phyloP scores from a whole-genome alignment of 2,113 vertebrate species.

The Todiramphus saurophagus region DNA sequence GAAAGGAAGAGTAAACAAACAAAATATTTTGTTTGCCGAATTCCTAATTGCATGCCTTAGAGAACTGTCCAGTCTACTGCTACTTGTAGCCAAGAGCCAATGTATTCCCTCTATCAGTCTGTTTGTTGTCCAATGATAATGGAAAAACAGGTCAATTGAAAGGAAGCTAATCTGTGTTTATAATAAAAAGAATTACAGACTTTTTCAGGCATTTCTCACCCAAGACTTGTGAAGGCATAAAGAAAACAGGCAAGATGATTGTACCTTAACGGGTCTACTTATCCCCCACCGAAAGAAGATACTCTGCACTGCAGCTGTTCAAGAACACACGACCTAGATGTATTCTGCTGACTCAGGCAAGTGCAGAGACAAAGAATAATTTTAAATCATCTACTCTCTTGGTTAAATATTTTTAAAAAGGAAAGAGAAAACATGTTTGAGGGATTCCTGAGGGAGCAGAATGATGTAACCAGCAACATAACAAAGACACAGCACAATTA shows the following conservation, averaged over 20 bases:
- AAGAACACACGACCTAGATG: neutral
- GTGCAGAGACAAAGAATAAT: neutral
- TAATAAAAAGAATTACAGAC: neutral
- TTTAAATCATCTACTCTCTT: conserved; percentile 32
- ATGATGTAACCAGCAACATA: neutral
- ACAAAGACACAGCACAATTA: neutral
- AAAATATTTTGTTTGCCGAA: neutral
- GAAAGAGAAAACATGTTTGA: neutral
- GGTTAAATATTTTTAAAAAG: neutral
- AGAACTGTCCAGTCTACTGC: neutral
- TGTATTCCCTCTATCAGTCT: neutral
- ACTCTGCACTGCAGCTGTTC: neutral
- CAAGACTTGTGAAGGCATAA: neutral
- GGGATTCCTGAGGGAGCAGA: neutral
- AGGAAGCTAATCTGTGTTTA: neutral
- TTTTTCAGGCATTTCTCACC: neutral
- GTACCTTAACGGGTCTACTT: neutral
- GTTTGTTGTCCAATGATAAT: neutral
- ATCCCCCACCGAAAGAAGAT: neutral
- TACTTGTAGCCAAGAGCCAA: neutral
- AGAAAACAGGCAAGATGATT: neutral
- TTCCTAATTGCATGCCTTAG: neutral
- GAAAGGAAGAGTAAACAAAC: neutral
- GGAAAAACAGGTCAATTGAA: neutral
- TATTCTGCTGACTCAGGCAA: conserved; percentile 52